Conservation (phyloP, 2,888 invertebrate species). For the Ophonus ardosiacus region DNA sequence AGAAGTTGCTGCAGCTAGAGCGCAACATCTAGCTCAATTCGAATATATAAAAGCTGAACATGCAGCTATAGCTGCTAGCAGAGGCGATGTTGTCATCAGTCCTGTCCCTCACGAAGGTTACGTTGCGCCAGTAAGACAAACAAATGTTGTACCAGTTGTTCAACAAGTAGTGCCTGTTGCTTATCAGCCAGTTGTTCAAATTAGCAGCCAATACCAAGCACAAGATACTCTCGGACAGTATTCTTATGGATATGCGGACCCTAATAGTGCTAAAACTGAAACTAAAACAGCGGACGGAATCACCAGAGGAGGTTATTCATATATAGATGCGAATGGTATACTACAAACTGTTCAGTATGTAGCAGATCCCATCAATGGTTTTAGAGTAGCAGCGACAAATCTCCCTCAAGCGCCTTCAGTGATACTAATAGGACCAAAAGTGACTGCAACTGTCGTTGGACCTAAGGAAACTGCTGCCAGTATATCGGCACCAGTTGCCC, state of each 20-base stretch:
- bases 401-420: conserved; percentile 76
- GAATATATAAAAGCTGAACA: conserved; percentile 71
- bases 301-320: conserved; percentile 83
- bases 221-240: conserved; percentile 79
- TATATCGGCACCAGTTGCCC: neutral
- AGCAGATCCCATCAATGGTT: conserved; percentile 81
- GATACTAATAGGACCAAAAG: conserved; percentile 62
- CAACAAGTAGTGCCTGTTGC: conserved; percentile 42
- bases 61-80: conserved; percentile 68
- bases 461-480: conserved; percentile 52
- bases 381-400: conserved; percentile 82
- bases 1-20: conserved; percentile 73
- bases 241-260: conserved; percentile 81
- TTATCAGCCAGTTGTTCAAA: conserved; percentile 66
- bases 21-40: conserved; percentile 72
- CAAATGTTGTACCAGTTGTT: conserved; percentile 64
- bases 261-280: conserved; percentile 82
- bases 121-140: conserved; percentile 62
- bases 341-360: conserved; percentile 82
- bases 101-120: conserved; percentile 41
- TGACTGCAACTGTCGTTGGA: conserved; percentile 60
- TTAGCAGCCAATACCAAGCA: conserved; percentile 74
- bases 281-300: conserved; percentile 80
- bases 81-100: conserved; percentile 62
- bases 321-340: conserved; percentile 82